phyloP scores from a whole-genome alignment of 2,113 vertebrate species.

The Sminthopsis crassicaudata region DNA sequence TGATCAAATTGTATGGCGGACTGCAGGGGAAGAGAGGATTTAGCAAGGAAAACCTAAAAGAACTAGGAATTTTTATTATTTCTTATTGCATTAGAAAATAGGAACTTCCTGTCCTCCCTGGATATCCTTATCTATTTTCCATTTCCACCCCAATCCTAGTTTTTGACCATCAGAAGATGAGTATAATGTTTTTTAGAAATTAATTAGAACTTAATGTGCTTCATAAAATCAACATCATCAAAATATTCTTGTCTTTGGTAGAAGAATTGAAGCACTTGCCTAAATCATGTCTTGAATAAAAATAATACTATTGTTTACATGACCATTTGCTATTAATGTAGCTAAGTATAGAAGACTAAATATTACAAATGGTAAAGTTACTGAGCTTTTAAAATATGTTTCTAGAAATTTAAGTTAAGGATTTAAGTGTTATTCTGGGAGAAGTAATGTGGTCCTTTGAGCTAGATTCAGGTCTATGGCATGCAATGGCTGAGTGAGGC shows the following conservation, averaged over 20 bases:
- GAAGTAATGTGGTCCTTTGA: background rate
- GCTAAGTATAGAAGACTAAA: background rate
- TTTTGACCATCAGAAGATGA: constrained; percentile 43
- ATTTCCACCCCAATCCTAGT: background rate
- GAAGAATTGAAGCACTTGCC: background rate
- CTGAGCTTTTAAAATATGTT: background rate
- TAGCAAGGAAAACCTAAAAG: background rate
- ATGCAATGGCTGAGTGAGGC: background rate
- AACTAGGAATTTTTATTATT: background rate
- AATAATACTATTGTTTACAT: background rate
- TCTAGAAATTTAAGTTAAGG: background rate
- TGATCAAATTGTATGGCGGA: no score
- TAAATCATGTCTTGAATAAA: background rate
- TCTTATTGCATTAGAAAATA: constrained; percentile 20
- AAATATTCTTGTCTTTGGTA: background rate
- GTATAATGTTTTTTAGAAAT: constrained; percentile 41
- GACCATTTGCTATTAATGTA: background rate
- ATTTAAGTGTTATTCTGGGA: background rate
- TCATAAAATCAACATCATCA: constrained; percentile 40
- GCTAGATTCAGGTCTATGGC: background rate
- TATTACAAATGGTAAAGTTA: background rate
- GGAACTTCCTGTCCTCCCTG: background rate
- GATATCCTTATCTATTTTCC: background rate
- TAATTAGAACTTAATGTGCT: constrained; percentile 59
- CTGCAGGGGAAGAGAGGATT: background rate